Evolutionary conservation across 2,113 vertebrate species (phyloP).

Genomic region (Telmatochromis sp.): DNA sequence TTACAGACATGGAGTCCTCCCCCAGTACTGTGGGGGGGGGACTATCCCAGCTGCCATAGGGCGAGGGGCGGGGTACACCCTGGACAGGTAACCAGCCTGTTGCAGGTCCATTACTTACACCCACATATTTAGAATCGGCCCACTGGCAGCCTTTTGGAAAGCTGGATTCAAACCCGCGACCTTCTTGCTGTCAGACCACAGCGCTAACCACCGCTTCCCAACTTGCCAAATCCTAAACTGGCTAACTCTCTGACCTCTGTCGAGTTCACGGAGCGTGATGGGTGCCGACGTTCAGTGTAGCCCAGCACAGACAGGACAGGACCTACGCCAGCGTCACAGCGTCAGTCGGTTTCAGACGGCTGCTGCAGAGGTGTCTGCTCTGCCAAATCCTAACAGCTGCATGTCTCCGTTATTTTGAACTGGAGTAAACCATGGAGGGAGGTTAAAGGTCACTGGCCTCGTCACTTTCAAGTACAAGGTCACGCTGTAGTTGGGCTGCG

Average conservation of each 20-base stretch:
- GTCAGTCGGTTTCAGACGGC: conserved; percentile 15
- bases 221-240: neutral
- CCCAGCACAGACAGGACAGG: neutral
- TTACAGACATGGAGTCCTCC: neutral
- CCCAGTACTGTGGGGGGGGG: neutral
- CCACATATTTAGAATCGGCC: neutral
- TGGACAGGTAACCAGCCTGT: neutral
- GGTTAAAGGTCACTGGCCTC: conserved; percentile 27
- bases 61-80: neutral
- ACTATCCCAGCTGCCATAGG: neutral
- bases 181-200: neutral
- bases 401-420: neutral
- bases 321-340: neutral
- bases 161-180: neutral
- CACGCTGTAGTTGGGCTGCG: neutral
- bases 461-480: conserved; percentile 1
- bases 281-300: neutral
- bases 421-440: neutral
- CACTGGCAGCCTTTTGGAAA: neutral
- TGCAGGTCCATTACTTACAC: neutral
- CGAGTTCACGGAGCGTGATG: neutral
- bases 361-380: neutral
- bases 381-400: neutral
- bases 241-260: neutral
- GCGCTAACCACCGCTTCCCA: neutral